These are phyloP conservation scores for Nowickia ferox DNA, from an alignment of 2,888 invertebrate species.

Conservation along the genomic window DNA sequence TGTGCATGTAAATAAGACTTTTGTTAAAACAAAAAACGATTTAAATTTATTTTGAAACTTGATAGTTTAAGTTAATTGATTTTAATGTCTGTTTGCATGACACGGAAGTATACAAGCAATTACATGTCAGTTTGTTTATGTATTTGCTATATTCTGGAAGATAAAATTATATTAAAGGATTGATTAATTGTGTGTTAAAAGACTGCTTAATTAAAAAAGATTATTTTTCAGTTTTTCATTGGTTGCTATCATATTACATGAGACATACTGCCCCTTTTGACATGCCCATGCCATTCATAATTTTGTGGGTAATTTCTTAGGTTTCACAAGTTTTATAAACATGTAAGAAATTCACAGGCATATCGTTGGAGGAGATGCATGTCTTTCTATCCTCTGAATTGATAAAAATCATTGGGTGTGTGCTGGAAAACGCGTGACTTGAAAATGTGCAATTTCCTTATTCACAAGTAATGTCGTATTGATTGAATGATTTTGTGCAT, in stretches of 20 bases:
- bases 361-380: too few relatives aligned
- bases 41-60: constrained; percentile 59
- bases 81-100: constrained; percentile 40
- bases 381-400: too few relatives aligned
- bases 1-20: neutral
- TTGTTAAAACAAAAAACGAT: constrained; percentile 19
- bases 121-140: neutral
- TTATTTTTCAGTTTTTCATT: neutral
- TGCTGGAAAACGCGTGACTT: too few relatives aligned
- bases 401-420: too few relatives aligned
- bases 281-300: too few relatives aligned
- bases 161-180: neutral
- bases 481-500: too few relatives aligned
- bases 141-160: neutral
- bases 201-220: neutral
- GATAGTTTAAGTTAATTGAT: constrained; percentile 65
- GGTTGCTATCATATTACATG: constrained; percentile 22
- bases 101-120: constrained; percentile 11
- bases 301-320: too few relatives aligned
- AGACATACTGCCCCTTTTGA: neutral
- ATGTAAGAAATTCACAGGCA: too few relatives aligned
- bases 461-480: too few relatives aligned
- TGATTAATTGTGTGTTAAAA: constrained; percentile 41
- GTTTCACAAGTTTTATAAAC: too few relatives aligned
- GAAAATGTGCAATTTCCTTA: too few relatives aligned